Percentiles rank a stretch among this genome's conserved stretches.
These are phyloP conservation scores for Tryphoninae sp. DNA, from an alignment of 2,888 invertebrate genomes.

Conservation along the genomic window DNA sequence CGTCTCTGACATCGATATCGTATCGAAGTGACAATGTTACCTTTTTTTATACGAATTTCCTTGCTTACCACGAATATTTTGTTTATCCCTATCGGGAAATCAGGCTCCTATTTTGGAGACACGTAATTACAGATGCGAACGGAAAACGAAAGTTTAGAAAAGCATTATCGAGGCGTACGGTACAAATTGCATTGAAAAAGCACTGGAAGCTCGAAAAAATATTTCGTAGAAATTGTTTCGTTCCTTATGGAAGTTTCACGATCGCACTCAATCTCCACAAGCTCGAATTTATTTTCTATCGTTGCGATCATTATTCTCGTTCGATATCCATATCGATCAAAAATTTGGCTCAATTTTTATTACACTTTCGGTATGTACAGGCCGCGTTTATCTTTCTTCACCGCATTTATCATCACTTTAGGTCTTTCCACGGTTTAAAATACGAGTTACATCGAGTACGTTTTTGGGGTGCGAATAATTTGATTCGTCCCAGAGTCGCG, in stretches of 20 bases:
- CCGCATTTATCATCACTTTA: conserved; percentile 53
- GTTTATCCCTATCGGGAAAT: not conserved
- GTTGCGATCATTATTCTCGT: conserved; percentile 30
- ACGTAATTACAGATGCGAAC: not conserved
- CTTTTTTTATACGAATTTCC: not conserved
- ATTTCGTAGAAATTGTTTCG: conserved; percentile 35
- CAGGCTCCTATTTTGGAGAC: not conserved
- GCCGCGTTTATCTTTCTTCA: conserved; percentile 61
- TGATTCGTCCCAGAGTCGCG: conserved; percentile 52
- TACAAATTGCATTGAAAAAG: conserved; percentile 5
- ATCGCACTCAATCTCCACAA: conserved; percentile 33
- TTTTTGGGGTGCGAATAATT: conserved; percentile 64
- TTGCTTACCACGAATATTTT: not conserved
- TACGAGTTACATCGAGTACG: conserved; percentile 56
- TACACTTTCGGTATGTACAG: conserved; percentile 71
- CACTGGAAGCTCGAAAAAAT: conserved; percentile 49
- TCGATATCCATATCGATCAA: conserved; percentile 11
- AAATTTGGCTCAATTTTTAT: conserved; percentile 48
- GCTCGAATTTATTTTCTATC: conserved; percentile 49
- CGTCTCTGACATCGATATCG: not conserved
- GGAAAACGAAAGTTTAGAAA: not conserved
- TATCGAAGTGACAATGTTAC: not conserved
- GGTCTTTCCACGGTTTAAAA: conserved; percentile 64
- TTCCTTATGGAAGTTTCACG: conserved; percentile 51
- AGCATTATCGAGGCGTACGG: not conserved